Evolutionary conservation across 2,113 vertebrate species (phyloP), one percentile per base, ranked within the genome.

Genomic region (Campylorhamphus procurvoides): DNA sequence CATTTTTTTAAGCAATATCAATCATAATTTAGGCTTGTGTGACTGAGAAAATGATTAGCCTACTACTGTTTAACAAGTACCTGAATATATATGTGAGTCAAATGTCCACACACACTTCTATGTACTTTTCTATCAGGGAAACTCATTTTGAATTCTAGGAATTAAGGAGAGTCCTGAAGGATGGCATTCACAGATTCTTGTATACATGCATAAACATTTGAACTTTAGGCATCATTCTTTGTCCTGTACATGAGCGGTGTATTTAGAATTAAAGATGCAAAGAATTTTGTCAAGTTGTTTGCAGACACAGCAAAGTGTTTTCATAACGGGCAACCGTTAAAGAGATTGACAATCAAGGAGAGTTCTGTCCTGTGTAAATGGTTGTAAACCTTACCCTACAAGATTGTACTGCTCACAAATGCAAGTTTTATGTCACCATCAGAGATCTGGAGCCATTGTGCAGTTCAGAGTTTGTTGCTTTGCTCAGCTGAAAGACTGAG

Each of bases 341-440:
- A n/a, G 4, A 40, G n/a, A 28, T 18, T 52, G 23, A 33, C n/a
- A 52, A 7, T 73, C 47, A 72, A 63, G 17, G 10, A 0, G 0
- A 56, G 11, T 64, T 69, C 23, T 78, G 15, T 53, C 17, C 20
- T 19, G 8, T 56, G 23, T 76, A 72, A 79, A 44, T 25, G 24
- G 7, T 31, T 64, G 27, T 64, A 40, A 67, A 39, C 14, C 4
- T 60, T 49, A 14, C 22, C 14, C 44, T 73, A 49, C 25, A 58
- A 47, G 37, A 8, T 5, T 15, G 9, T 40, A 33, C 18, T 68
- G 40, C 33, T 96, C 22, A 52, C 19, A 55, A 67, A 63, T 39
- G 29, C 22, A 75, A 64, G 47, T 72, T 87, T 50, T 56, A 12
- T 3, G 5, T 71, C 27, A 19, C 35, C 4, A 0, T 55, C 19